These are phyloP conservation scores for Procavia capensis DNA, from an alignment of 2,113 vertebrate species.

Conservation along the genomic window DNA sequence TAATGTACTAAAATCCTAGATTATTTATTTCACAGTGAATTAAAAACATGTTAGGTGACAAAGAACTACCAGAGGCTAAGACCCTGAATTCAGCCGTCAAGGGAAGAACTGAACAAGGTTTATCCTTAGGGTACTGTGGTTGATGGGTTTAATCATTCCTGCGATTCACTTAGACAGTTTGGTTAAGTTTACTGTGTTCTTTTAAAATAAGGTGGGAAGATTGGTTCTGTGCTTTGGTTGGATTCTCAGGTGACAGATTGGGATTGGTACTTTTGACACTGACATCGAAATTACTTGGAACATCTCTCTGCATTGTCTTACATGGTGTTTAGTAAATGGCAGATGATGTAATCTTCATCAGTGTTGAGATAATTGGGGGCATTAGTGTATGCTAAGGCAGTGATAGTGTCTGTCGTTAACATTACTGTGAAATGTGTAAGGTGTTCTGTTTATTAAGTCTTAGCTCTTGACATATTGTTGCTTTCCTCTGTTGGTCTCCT, in stretches of 20 bases:
- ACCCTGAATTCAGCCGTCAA: neutral
- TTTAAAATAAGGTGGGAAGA: conserved; percentile 40
- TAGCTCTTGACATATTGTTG: neutral
- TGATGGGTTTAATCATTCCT: conserved; percentile 18
- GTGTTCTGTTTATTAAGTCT: conserved; percentile 40
- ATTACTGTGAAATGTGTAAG: conserved; percentile 19
- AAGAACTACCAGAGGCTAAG: neutral
- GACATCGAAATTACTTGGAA: conserved; percentile 42
- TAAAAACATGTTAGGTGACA: neutral
- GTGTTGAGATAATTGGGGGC: neutral
- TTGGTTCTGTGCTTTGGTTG: conserved; percentile 20
- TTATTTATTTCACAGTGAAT: neutral
- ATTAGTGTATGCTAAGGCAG: neutral
- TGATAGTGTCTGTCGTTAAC: neutral
- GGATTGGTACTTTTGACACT: conserved; percentile 5
- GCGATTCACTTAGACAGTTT: neutral
- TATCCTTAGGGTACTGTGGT: neutral
- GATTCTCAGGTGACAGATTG: neutral
- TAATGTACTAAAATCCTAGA: neutral
- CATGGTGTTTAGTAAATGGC: neutral
- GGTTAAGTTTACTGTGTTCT: conserved; percentile 25
- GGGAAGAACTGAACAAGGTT: neutral
- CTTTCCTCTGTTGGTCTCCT: conserved; percentile 12
- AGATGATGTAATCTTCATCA: conserved; percentile 8
- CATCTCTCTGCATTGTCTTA: neutral